Evolutionary conservation across 2,113 vertebrate genomes (phyloP).

Genomic region (Motacilla tschutschensis): DNA sequence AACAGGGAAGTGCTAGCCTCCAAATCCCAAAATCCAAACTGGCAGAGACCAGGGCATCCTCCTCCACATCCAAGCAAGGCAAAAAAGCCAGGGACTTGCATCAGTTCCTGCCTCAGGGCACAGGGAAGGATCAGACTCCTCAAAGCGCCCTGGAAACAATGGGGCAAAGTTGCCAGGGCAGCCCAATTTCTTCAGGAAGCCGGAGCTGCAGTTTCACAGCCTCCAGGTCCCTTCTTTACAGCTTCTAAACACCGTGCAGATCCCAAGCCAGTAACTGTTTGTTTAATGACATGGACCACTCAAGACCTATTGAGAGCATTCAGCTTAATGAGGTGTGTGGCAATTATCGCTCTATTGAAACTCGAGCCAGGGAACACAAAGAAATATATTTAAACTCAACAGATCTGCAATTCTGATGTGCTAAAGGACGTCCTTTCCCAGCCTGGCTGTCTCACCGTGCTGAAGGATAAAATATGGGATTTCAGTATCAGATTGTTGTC

Average conservation of each 20-base stretch:
- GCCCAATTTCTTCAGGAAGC: background rate
- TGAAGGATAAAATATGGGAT: background rate
- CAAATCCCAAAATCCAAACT: background rate
- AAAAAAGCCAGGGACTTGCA: background rate
- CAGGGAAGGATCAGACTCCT: background rate
- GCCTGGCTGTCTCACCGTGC: background rate
- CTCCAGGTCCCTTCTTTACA: background rate
- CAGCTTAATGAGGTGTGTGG: constrained; percentile 54
- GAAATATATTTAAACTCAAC: constrained; percentile 14
- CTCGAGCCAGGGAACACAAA: constrained; percentile 17
- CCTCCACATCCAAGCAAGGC: background rate
- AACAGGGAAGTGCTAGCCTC: background rate
- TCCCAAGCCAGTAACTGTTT: constrained; percentile 5
- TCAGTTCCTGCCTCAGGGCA: background rate
- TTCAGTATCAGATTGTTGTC: background rate
- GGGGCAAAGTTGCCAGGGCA: background rate
- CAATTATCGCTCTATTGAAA: constrained; percentile 32
- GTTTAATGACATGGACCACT: constrained; percentile 26
- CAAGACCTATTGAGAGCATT: constrained; percentile 30
- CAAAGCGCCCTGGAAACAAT: background rate
- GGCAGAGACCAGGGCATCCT: background rate
- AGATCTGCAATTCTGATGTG: constrained; percentile 8
- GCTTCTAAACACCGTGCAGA: background rate
- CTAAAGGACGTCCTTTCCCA: constrained; percentile 17
- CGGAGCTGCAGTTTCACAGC: background rate